Conservation (phyloP, 1,140 invertebrate species). For the Heterodera carotae region DNA sequence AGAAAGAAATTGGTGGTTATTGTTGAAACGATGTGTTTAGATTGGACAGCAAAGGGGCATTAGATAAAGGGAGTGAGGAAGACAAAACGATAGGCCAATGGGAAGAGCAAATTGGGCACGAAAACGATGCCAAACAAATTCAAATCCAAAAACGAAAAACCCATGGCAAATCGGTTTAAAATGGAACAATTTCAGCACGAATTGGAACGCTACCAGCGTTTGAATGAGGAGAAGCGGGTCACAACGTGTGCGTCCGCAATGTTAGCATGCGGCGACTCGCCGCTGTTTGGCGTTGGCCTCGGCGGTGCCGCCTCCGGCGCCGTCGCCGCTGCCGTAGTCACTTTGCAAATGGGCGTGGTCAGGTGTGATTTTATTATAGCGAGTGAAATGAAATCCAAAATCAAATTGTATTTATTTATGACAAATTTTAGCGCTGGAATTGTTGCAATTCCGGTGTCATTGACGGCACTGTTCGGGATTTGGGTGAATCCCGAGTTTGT, state of each 20-base stretch:
- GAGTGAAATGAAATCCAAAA: not conserved
- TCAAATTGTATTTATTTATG: not conserved
- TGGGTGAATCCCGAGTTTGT: slow-evolving; percentile 26
- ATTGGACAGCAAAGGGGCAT: no score
- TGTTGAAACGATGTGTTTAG: no score
- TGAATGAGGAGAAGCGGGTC: slow-evolving; percentile 64
- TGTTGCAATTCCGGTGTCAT: slow-evolving; percentile 48
- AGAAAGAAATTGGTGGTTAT: no score
- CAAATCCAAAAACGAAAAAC: no score
- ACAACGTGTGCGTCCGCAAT: slow-evolving; percentile 64
- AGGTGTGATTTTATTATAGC: slow-evolving; percentile 39
- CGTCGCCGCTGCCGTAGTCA: slow-evolving; percentile 49
- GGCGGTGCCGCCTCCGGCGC: slow-evolving; percentile 58
- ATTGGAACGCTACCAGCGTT: slow-evolving; percentile 61
- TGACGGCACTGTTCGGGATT: slow-evolving; percentile 50
- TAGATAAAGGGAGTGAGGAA: no score
- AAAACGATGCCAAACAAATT: no score
- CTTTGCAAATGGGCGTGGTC: slow-evolving; percentile 52
- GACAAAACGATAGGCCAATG: no score
- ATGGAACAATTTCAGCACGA: slow-evolving; percentile 64
- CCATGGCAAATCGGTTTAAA: no score
- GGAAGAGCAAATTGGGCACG: no score
- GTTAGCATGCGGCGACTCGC: slow-evolving; percentile 62
- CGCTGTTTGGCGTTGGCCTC: slow-evolving; percentile 61
- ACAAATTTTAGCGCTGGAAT: slow-evolving; percentile 24